These are phyloP conservation scores for Calonectris borealis DNA, from an alignment of 2,113 vertebrate genomes.

Conservation along the genomic window DNA sequence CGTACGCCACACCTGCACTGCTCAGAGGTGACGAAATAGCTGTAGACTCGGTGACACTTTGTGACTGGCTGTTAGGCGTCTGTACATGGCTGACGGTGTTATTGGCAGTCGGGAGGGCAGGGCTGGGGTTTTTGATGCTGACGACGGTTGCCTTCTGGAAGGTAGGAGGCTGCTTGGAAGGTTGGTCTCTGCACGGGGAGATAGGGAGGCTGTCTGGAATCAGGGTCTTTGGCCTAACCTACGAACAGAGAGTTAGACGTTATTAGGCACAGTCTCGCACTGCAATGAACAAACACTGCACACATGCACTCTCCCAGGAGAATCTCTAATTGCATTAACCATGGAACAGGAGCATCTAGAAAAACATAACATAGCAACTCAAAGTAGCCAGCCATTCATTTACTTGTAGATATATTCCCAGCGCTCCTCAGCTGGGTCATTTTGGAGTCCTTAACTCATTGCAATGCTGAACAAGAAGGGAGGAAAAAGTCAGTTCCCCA, in stretches of 20 bases:
- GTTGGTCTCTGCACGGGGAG: slow-evolving; percentile 83
- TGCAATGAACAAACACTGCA: background rate
- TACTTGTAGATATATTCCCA: background rate
- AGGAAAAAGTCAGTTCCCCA: background rate
- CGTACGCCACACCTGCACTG: slow-evolving; percentile 88
- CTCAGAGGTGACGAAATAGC: slow-evolving; percentile 72
- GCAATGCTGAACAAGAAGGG: background rate
- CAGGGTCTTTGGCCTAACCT: slow-evolving; percentile 99
- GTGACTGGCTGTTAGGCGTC: slow-evolving; percentile 71
- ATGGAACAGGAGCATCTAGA: background rate
- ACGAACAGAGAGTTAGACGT: background rate
- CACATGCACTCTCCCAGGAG: accelerated
- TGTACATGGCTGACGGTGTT: slow-evolving; percentile 88
- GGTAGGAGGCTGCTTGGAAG: slow-evolving; percentile 82
- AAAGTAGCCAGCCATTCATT: background rate
- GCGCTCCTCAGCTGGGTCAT: background rate
- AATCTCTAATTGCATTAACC: background rate
- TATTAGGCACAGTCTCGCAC: background rate
- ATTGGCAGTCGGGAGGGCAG: slow-evolving; percentile 92
- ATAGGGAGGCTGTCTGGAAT: slow-evolving; percentile 95
- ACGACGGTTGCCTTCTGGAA: slow-evolving; percentile 87
- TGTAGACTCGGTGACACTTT: slow-evolving; percentile 30
- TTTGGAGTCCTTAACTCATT: background rate
- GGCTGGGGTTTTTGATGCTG: slow-evolving; percentile 86
- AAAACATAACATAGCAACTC: background rate